Evolutionary conservation across 2,797 vertebrate genomes (phyloP).

Genomic region (Florisuga fusca): DNA sequence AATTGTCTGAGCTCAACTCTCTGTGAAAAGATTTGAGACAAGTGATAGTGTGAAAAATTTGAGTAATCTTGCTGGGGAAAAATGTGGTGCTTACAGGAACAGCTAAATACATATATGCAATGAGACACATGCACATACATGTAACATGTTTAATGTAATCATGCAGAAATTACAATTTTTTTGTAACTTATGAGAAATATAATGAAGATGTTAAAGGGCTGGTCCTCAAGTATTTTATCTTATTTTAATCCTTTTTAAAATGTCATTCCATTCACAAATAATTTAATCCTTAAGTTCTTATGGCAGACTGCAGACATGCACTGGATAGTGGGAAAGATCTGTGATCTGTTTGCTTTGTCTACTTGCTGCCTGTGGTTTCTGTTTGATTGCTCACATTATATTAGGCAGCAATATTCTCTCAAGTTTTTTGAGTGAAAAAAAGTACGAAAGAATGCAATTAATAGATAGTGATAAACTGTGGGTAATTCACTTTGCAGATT

Average conservation of each 20-base stretch:
- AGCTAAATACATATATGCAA: neutral
- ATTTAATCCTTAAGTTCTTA: neutral
- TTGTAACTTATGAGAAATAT: neutral
- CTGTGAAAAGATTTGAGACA: neutral
- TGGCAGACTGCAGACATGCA: neutral
- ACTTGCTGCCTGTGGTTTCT: neutral
- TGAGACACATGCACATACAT: accelerated
- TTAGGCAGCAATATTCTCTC: neutral
- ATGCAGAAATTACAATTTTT: neutral
- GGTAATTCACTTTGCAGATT: neutral
- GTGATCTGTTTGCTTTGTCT: neutral
- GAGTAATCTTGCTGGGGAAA: neutral
- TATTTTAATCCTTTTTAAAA: neutral
- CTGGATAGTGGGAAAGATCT: neutral
- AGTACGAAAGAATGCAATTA: neutral
- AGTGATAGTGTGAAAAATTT: neutral
- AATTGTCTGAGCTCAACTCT: neutral
- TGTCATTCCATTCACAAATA: neutral
- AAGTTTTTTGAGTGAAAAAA: neutral
- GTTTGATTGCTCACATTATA: neutral
- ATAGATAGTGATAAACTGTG: neutral
- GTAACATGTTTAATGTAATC: neutral
- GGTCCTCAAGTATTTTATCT: neutral
- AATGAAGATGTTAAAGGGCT: neutral
- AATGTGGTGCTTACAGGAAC: accelerated